Base-by-base conservation (phyloP, 2,888 invertebrate species). In the Herminia tarsipennalis region DNA sequence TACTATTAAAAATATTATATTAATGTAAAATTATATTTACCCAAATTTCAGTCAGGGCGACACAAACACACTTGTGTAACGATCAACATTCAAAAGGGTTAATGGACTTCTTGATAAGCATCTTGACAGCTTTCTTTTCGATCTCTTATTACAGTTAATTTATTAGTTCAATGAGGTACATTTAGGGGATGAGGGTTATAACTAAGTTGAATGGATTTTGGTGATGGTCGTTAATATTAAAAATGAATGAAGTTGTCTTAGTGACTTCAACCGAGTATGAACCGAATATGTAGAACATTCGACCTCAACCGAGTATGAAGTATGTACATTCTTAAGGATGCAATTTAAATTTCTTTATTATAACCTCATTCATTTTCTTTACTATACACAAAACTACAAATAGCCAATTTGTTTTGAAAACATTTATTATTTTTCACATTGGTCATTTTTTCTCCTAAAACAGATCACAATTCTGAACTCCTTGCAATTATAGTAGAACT, bases 81-180 rank as follows among this genome's bases (percentile, higher is more conserved):
- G 81, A 78, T 82, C 76, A 80, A 83, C 78, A 83, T 81, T 83
- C 74, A 80, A 79, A 76, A 70, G 73, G 79, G 73, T 73, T 73
- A 71, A 76, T 75, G 67, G 75, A 77, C 80, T 65, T 83, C 87
- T 86, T 87, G 87, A 81, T 73, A 78, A 86, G 88, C 90, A 91
- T 91, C 91, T 90, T 91, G 91, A 91, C 91, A 91, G 85, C 89
- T 91, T 90, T 90, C 81, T 83, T 83, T 82, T 70, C 56, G 65
- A 62, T 62, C 67, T 66, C 61, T 44, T 63, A 56, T 54, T 59
- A 67, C 44, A 59, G 55, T 66, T 68, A 61, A 54, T 59, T 53
- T 46, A 59, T 62, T 68, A 69, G 62, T 54, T 54, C 50, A 39
- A 64, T 64, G 48, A 47, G 50, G 49, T 64, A 56, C 52, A 58